These are phyloP conservation scores for Nephrocerus scutellatus DNA, from an alignment of 2,888 invertebrate genomes.

Conservation along the genomic window DNA sequence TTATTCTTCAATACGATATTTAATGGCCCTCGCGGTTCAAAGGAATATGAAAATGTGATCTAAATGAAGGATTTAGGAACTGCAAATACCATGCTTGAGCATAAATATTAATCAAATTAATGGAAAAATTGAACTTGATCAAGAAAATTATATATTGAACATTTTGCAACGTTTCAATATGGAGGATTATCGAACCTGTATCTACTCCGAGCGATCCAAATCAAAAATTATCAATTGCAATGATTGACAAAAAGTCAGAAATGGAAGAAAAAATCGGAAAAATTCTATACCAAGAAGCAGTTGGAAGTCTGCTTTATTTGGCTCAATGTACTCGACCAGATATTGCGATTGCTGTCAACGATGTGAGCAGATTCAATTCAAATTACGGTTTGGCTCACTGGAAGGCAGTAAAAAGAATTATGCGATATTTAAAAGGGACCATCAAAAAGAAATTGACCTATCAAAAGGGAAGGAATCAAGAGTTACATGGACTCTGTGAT, in stretches of 20 bases:
- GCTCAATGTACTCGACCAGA: slow-evolving; percentile 14
- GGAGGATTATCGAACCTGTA: slow-evolving; percentile 18
- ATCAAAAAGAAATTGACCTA: too few relatives aligned
- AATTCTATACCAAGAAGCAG: slow-evolving; percentile 13
- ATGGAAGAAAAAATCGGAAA: slow-evolving; percentile 37
- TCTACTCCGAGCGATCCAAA: slow-evolving; percentile 15
- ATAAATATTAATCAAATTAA: slow-evolving; percentile 9
- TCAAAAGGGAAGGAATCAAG: too few relatives aligned
- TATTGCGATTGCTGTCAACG: neutral
- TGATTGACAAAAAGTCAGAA: slow-evolving; percentile 23
- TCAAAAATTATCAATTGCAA: slow-evolving; percentile 2
- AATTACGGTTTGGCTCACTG: neutral
- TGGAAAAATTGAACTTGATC: slow-evolving; percentile 13
- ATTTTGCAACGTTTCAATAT: slow-evolving; percentile 18
- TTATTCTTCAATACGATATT: neutral
- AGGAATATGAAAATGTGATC: slow-evolving; percentile 1
- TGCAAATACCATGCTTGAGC: slow-evolving; percentile 9
- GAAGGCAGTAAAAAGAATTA: too few relatives aligned
- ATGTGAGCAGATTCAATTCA: too few relatives aligned
- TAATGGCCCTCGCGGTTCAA: neutral
- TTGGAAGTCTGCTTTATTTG: slow-evolving; percentile 14
- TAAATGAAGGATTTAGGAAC: slow-evolving; percentile 16
- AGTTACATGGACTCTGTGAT: too few relatives aligned
- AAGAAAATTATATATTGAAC: slow-evolving; percentile 15
- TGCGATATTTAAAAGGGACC: too few relatives aligned